These are phyloP conservation scores for Melipona quadrifasciata DNA, from an alignment of 1,140 invertebrate genomes.

Conservation along the genomic window DNA sequence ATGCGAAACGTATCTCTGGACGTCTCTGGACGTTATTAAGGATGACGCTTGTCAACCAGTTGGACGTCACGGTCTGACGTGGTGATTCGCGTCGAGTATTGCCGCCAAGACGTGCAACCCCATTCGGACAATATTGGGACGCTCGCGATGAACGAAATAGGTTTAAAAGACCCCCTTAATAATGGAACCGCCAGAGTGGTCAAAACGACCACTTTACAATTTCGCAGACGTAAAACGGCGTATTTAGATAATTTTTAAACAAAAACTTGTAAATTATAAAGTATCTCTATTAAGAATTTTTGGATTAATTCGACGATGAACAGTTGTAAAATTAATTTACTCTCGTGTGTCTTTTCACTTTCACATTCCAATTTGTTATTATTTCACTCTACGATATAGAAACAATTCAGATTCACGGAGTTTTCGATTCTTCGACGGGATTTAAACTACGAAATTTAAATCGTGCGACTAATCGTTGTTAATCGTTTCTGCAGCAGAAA, in stretches of 20 bases:
- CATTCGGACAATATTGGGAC: not conserved
- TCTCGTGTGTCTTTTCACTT: not conserved
- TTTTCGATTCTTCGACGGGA: not conserved
- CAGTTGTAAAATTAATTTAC: not conserved
- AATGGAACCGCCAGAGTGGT: no score
- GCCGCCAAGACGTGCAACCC: not conserved
- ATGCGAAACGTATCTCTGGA: not conserved
- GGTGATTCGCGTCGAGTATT: not conserved
- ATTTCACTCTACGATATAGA: not conserved
- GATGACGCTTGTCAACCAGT: slow-evolving; percentile 11
- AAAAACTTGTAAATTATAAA: no score
- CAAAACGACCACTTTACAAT: no score
- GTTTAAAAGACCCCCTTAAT: no score
- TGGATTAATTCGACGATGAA: no score
- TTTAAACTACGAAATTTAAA: not conserved
- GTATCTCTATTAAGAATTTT: no score
- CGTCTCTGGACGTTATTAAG: slow-evolving; percentile 10
- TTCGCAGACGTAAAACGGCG: no score
- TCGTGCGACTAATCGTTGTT: no score
- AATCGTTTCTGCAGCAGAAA: no score
- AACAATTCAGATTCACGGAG: not conserved
- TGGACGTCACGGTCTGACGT: not conserved
- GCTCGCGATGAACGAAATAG: no score
- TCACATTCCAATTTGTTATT: not conserved
- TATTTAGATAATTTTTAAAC: no score